A percentile compares a stretch with the other conserved stretches of the same genome.
Evolutionary conservation across 2,888 invertebrate genomes (phyloP).

Genomic region (Melipona bicolor): DNA sequence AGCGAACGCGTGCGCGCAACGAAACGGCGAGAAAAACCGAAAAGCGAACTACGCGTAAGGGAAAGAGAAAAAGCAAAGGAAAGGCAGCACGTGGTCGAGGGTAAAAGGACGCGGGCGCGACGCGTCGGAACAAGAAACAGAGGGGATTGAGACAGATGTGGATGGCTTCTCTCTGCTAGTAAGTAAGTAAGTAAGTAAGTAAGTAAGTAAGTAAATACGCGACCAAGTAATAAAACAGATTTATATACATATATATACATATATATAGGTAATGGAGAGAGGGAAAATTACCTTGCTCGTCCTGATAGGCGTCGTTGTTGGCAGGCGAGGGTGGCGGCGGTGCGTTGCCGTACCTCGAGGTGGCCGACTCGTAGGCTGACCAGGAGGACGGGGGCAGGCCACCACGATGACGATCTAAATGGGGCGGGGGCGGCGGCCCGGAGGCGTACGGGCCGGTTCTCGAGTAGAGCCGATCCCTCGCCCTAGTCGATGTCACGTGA

Average conservation of each 20-base stretch:
- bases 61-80: not conserved
- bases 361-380: slow-evolving; percentile 80
- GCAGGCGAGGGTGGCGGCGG: slow-evolving; percentile 81
- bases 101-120: too few relatives aligned
- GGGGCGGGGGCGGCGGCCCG: slow-evolving; percentile 83
- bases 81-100: too few relatives aligned
- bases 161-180: too few relatives aligned
- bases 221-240: not conserved
- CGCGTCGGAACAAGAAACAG: too few relatives aligned
- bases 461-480: slow-evolving; percentile 83
- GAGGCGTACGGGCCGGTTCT: slow-evolving; percentile 81
- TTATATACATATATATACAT: too few relatives aligned
- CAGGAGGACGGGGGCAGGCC: slow-evolving; percentile 80
- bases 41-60: too few relatives aligned
- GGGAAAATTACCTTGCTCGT: slow-evolving; percentile 76
- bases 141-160: too few relatives aligned
- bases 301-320: slow-evolving; percentile 79
- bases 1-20: not conserved
- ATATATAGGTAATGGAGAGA: too few relatives aligned
- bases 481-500: slow-evolving; percentile 83
- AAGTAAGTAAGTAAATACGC: too few relatives aligned
- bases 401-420: slow-evolving; percentile 81
- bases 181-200: too few relatives aligned
- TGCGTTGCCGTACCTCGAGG: slow-evolving; percentile 80
- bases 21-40: too few relatives aligned